Base-by-base conservation (phyloP, 2,797 vertebrate species). In the Melanotaenia boesemani region DNA sequence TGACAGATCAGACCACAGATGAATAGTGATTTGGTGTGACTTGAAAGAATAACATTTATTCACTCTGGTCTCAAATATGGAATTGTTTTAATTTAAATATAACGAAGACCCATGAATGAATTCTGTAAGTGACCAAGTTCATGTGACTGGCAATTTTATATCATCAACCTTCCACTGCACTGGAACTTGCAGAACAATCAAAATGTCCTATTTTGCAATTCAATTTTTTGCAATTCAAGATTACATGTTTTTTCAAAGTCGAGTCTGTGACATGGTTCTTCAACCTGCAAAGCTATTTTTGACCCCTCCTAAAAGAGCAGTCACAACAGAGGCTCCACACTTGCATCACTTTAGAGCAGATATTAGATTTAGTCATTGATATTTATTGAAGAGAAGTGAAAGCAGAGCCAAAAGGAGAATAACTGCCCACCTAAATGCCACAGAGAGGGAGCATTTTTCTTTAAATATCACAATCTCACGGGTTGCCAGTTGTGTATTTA, bases 351-450 rank as follows among this genome's bases (percentile, higher is more conserved):
- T 55, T 26, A 55, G 22, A 55, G 22, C 24, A 26, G 12, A 26
- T 55, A 55, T 55, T 55, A 55, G 67, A 87, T 86, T 88, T 41
- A 18, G 65, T 76, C 84, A 86, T 83, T 79, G 84, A 82, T 81
- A 85, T 77, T 87, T 70, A 70, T 79, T 50, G 18, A 36, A 74
- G 39, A 82, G 70, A 59, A 44, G 70, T 67, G 78, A 68, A 67
- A 81, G 48, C 76, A 37, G 41, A 64, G 56, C 41, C 55, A 57
- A 79, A 76, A 61, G 58, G 58, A 80, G 59, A 82, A 76, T 67
- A 67, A 79, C 52, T 66, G 62, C 74, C 79, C 81, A 83, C 70
- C 46, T 63, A 60, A 84, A 83, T 59, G 39, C 36, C 72, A 68
- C 22, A 78, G 55, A 75, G 58, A 77, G 34, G 57, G 71, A 87